A percentile compares a stretch with the other conserved stretches of the same genome.
Evolutionary conservation across 92 coral and sea anemone species (phyloP).

Genomic region (Nematostella vectensis): DNA sequence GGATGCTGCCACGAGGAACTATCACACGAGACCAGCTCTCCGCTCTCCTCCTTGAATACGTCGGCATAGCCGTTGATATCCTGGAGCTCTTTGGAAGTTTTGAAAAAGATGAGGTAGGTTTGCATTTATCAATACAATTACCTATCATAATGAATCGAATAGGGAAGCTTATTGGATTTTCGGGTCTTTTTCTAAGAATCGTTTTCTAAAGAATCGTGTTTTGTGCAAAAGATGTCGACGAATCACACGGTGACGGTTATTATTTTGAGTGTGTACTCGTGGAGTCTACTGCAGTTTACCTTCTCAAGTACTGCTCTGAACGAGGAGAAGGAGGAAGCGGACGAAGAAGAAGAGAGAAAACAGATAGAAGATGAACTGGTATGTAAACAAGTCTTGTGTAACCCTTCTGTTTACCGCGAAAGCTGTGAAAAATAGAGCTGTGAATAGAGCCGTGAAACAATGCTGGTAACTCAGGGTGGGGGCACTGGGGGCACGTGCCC

Average conservation of each 20-base stretch:
- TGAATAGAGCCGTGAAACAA: no score
- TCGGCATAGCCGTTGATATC: constrained; percentile 88
- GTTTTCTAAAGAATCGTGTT: not conserved
- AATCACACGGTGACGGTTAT: constrained; percentile 40
- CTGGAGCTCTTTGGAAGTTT: constrained; percentile 72
- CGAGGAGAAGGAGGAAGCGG: constrained; percentile 28
- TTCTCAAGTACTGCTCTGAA: constrained; percentile 67
- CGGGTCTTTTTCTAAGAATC: not conserved
- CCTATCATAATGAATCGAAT: no score
- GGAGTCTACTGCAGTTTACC: constrained; percentile 84
- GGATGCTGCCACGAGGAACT: constrained; percentile 88
- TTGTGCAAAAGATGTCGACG: not conserved
- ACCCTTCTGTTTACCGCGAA: no score
- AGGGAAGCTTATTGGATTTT: no score
- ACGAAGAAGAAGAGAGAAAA: constrained; percentile 6
- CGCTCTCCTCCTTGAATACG: constrained; percentile 74
- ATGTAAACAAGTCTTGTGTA: not conserved
- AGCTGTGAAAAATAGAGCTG: no score
- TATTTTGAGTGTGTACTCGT: constrained; percentile 56
- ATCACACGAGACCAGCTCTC: constrained; percentile 91
- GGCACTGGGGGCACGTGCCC: no score
- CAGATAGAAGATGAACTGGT: not conserved
- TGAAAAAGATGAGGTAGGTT: constrained; percentile 52
- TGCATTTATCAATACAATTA: not conserved
- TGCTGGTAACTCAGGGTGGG: no score